A percentile compares a stretch with the other conserved stretches of the same genome.
Conservation (phyloP, 1,140 invertebrate species). For the Acyrthosiphon pisum region DNA sequence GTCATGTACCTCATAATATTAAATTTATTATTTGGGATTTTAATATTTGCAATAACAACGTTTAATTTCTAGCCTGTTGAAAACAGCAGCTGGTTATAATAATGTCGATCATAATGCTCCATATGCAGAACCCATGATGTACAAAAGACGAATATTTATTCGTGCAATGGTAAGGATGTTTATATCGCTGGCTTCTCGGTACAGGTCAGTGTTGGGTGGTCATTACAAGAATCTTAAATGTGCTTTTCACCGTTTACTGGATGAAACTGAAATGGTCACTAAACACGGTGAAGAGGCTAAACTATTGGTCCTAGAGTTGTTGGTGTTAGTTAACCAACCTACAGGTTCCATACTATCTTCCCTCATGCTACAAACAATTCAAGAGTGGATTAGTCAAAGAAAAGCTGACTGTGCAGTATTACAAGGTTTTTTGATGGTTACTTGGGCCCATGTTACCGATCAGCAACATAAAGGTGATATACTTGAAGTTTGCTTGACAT, state of each 20-base stretch:
- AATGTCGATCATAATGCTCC: conserved; percentile 64
- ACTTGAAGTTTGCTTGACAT: conserved; percentile 65
- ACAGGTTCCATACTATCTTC: conserved; percentile 59
- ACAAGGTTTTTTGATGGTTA: conserved; percentile 64
- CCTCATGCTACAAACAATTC: conserved; percentile 60
- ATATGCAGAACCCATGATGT: conserved; percentile 64
- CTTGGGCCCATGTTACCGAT: conserved; percentile 64
- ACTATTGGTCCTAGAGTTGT: conserved; percentile 63
- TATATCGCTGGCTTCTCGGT: conserved; percentile 62
- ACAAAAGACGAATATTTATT: conserved; percentile 70
- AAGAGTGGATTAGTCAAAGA: conserved; percentile 63
- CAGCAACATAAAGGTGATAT: conserved; percentile 65
- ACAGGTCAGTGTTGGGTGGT: conserved; percentile 66
- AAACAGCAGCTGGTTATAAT: conserved; percentile 70
- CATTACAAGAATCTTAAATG: conserved; percentile 67
- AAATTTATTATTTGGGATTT: not conserved
- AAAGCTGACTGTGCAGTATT: conserved; percentile 65
- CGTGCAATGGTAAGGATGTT: conserved; percentile 68
- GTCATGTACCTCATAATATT: conserved; percentile 26
- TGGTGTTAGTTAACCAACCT: conserved; percentile 65
- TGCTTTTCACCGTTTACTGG: conserved; percentile 68
- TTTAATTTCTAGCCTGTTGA: conserved; percentile 67
- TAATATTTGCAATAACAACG: not conserved
- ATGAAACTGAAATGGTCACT: conserved; percentile 70
- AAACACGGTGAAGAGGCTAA: conserved; percentile 65